Evolutionary conservation across 2,797 vertebrate genomes (phyloP), one percentile per base, ranked within the genome.

Genomic region (Schizopygopsis pylzovi): DNA sequence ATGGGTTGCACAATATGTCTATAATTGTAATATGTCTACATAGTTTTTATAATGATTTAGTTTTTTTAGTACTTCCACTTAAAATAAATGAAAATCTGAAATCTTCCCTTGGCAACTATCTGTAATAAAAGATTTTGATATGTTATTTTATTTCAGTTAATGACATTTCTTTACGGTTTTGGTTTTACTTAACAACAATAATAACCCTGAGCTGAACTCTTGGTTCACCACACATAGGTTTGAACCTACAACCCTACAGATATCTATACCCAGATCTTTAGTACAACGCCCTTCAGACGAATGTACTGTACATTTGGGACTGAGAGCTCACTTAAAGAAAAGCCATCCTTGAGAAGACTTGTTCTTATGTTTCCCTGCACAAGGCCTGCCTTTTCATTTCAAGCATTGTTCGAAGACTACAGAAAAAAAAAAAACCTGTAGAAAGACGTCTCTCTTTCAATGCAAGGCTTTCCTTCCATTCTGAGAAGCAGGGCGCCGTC

Each of bases 401-500:
- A 81, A 59, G 78, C 73, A 89, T 84, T 89, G 88, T 89, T 85
- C 61, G 81, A 81, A 68, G 33, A 56, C 20, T 71, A 80, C 70
- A 80, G 47, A 81, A 75, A 84, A 89, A 90, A 90, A 88, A 28
- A 86, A 79, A 43, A 81, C 25, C 73, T 70, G 72, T 71, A 86
- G 79, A 88, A 86, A 77, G 81, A 89, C 82, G 87, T 87, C 78
- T 86, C 84, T 85, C 86, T 86, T 93, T 93, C 90, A 92, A 92
- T 92, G 89, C 88, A 89, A 92, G 92, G 90, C 94, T 92, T 94
- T 95, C 94, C 94, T 94, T 94, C 92, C 90, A 95, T 95, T 95
- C 94, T 94, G 90, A 89, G 70, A 82, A 88, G 82, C 81, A 86
- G 86, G 87, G 87, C 86, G 84, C 87, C 87, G 75, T 85, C 84